phyloP scores from a whole-genome alignment of 2,113 vertebrate genomes.

The Stegastes partitus region DNA sequence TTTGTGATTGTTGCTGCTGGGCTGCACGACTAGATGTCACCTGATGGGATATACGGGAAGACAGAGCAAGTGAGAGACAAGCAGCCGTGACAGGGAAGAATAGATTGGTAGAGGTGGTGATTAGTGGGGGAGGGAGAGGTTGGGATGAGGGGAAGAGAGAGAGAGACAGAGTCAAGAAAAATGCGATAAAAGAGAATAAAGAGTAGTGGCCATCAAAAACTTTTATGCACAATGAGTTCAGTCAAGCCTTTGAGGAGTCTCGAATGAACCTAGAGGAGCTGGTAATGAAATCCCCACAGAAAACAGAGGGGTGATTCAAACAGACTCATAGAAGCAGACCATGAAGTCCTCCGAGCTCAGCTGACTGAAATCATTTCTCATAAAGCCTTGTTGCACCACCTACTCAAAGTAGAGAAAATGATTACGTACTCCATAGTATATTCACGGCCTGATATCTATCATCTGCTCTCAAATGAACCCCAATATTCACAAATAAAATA shows the following conservation, averaged over 20 bases:
- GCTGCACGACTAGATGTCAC: conserved; percentile 89
- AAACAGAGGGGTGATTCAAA: conserved; percentile 53
- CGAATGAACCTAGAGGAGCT: conserved; percentile 31
- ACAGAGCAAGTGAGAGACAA: conserved; percentile 20
- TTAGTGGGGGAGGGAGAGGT: neutral
- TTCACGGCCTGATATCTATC: neutral
- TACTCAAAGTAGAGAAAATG: conserved; percentile 24
- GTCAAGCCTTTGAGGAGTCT: conserved; percentile 50
- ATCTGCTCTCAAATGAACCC: conserved; percentile 4
- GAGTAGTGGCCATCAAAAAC: conserved; percentile 41
- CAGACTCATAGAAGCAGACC: conserved; percentile 35
- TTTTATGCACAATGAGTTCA: conserved; percentile 60
- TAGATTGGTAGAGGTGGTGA: conserved; percentile 10
- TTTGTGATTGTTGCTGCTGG: conserved; percentile 85
- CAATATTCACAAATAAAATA: neutral
- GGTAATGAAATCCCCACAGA: conserved; percentile 66
- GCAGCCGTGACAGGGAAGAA: conserved; percentile 8
- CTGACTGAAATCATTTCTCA: conserved; percentile 38
- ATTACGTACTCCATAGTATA: neutral
- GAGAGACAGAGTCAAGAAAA: conserved; percentile 31
- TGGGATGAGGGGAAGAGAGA: neutral
- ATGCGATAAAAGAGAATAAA: conserved; percentile 45
- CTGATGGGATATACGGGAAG: conserved; percentile 71
- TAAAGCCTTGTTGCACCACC: conserved; percentile 29
- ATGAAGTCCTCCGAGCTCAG: conserved; percentile 17